Percentiles rank a stretch among this genome's conserved stretches.
Conservation (phyloP, 1,140 invertebrate species). For the Papilio polyxenes region DNA sequence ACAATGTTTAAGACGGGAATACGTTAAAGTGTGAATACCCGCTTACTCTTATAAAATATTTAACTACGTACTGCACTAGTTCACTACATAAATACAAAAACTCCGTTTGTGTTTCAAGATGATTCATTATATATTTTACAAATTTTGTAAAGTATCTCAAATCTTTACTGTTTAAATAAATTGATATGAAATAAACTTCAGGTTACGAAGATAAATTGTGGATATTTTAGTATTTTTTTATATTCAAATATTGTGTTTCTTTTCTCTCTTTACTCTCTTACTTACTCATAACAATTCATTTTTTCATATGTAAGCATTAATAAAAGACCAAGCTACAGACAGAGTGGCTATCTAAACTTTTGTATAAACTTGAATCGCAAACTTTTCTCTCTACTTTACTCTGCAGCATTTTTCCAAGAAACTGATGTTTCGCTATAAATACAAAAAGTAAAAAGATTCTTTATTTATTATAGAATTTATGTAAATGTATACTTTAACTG, state of each 20-base stretch:
- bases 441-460: not conserved
- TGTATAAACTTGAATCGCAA: constrained; percentile 28
- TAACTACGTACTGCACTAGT: constrained; percentile 32
- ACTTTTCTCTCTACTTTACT: constrained; percentile 26
- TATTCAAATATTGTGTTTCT: not conserved
- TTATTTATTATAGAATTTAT: not conserved
- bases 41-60: constrained; percentile 48
- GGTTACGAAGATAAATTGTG: not conserved
- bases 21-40: constrained; percentile 57
- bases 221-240: not conserved
- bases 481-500: not conserved
- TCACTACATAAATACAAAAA: not conserved
- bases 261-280: not conserved
- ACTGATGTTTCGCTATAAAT: constrained; percentile 15
- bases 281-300: not conserved
- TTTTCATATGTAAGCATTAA: constrained; percentile 4
- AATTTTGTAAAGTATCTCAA: not conserved
- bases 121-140: not conserved
- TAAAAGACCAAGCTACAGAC: not conserved
- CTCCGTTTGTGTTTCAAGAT: not conserved
- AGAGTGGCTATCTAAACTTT: constrained; percentile 31
- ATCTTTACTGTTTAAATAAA: too few relatives aligned
- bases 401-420: constrained; percentile 20
- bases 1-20: constrained; percentile 66
- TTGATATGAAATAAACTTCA: too few relatives aligned